Evolutionary conservation across 1,140 invertebrate genomes (phyloP), one percentile per base, ranked within the genome.

Genomic region (Drosophila kohkoa): DNA sequence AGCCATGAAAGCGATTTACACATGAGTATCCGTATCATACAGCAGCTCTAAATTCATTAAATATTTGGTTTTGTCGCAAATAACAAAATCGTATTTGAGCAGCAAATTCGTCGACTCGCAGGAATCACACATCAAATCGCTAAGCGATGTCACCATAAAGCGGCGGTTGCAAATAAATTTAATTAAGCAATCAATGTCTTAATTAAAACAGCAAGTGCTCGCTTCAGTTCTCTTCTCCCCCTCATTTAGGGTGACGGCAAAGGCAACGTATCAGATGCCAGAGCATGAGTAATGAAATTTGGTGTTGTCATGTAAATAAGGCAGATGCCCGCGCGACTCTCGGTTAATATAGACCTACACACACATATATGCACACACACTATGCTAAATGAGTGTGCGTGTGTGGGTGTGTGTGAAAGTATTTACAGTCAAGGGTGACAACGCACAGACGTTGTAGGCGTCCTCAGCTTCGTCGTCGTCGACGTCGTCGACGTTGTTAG

Each of bases 161-260:
- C 58, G 51, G 41, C 59, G 72, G 58, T 38, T 45, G 58, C 66
- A 73, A 73, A 75, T 80, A 60, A 58, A 79, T 78, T 79, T 75
- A 77, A 87, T 87, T 82, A 87, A 87, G 82, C 66, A 82, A 87
- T 81, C 81, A 79, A 82, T 74, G 83, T 68, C 66, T 74, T 79
- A 63, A 82, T 82, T 82, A 81, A 75, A 72, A 71, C 55, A 48
- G 35, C 51, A 57, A 66, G 59, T 65, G 68, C 62, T 54, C 7
- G 8, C 49, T 32, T 25, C 20, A 25, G 20, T 25, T 25, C 49
- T 28, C n/a, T 16, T 43, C n/a, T 13, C 35, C 6, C 7, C 35
- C 10, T 38, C 2, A 4, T 4, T 43, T 4, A 3, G 11, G n/a
- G 13, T 48, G 51, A 15, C 15, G 15, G 52, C 49, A 38, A n/a